Conservation (phyloP, 2,113 vertebrate species). For the Geococcyx californianus region DNA sequence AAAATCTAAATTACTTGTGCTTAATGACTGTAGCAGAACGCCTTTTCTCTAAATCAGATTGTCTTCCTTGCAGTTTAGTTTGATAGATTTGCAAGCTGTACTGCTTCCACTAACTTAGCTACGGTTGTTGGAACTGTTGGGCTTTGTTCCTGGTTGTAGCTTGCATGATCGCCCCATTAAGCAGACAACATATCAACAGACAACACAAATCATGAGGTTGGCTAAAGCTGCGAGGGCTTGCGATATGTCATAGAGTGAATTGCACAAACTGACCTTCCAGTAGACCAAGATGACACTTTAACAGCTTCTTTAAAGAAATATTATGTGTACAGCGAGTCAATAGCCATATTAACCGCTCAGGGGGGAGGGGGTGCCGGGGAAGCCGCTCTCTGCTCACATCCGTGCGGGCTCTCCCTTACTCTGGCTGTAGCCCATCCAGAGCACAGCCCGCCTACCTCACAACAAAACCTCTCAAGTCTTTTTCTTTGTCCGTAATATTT, state of each 20-base stretch:
- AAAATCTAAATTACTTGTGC: slow-evolving; percentile 89
- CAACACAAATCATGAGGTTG: slow-evolving; percentile 86
- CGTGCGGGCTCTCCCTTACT: background rate
- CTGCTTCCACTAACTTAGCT: slow-evolving; percentile 81
- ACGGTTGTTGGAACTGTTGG: slow-evolving; percentile 82
- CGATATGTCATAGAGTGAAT: slow-evolving; percentile 69
- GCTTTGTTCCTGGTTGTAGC: slow-evolving; percentile 96
- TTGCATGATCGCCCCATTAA: slow-evolving; percentile 98
- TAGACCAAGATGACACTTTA: slow-evolving; percentile 66
- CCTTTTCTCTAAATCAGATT: slow-evolving; percentile 94
- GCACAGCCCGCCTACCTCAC: background rate
- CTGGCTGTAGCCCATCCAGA: background rate
- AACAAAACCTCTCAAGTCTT: background rate
- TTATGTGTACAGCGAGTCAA: slow-evolving; percentile 53
- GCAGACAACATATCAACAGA: slow-evolving; percentile 91
- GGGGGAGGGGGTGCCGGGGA: background rate
- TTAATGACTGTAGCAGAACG: slow-evolving; percentile 90
- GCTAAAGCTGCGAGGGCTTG: slow-evolving; percentile 81
- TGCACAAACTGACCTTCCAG: slow-evolving; percentile 80
- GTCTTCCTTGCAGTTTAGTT: slow-evolving; percentile 87
- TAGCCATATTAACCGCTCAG: slow-evolving; percentile 29
- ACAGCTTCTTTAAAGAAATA: slow-evolving; percentile 69
- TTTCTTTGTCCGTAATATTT: background rate
- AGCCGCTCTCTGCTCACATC: background rate
- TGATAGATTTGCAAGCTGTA: slow-evolving; percentile 85